Base-by-base conservation (phyloP, 2,113 vertebrate genomes). In the Gadus macrocephalus region DNA sequence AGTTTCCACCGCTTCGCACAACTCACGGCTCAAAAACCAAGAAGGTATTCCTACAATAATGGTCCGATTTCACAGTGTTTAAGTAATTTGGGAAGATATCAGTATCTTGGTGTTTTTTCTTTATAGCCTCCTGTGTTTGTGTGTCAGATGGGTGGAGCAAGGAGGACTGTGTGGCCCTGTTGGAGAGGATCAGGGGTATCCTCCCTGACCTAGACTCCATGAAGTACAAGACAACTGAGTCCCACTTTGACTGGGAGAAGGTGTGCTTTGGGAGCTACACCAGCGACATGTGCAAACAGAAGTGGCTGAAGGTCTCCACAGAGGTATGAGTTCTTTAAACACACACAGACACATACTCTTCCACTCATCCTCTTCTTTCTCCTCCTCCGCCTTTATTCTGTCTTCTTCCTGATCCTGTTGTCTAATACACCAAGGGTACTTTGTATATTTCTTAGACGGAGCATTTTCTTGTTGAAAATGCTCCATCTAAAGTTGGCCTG, bases 201-300 rank as follows among this genome's bases (percentile, higher is more conserved):
- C 73, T 93, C 66, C 92, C 92, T 0, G 91, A 92, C 1, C 74
- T 15, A 19, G 92, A 93, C 67, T 59, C 15, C 38, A 90, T 93
- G 91, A 93, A 92, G 68, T 92, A 92, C 35, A 93, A 92, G 75
- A 93, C 91, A 78, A 92, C 92, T 0, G 92, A 92, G 87, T 91
- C 90, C 0, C 92, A 93, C 85, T 92, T 93, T 0, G 91, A 93
- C 84, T 93, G 92, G 92, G 89, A 91, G 12, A 93, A 93, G 68
- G 90, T 93, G 7, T 68, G 89, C 20, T 93, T 93, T 42, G 89
- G 88, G 16, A 66, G 53, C 70, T 93, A 88, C 86, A 90, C 83
- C 1, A 88, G 87, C 15, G 92, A 90, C 62, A 90, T 92, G 88
- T 93, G 92, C 14, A 90, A 91, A 1, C 87, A 85, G 81, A 93